A percentile compares a stretch with the other conserved stretches of the same genome.
Evolutionary conservation across 2,797 vertebrate species (phyloP).

Genomic region (Hyperoplus immaculatus): DNA sequence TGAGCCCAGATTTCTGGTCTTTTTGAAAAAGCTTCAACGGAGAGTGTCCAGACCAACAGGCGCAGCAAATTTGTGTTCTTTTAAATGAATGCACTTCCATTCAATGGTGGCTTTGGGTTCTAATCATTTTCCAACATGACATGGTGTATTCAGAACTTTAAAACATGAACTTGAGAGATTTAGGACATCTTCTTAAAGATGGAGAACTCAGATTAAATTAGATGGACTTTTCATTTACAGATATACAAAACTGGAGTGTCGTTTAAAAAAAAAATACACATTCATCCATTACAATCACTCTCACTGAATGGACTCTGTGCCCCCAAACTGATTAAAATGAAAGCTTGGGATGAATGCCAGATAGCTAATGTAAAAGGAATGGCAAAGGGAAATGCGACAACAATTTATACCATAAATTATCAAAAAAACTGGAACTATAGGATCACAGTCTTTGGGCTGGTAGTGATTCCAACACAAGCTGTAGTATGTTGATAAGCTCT

Average conservation of each 20-base stretch:
- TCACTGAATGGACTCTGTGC: slow-evolving; percentile 16
- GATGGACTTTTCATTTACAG: background rate
- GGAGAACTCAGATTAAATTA: slow-evolving; percentile 8
- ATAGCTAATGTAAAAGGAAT: slow-evolving; percentile 4
- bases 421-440: background rate
- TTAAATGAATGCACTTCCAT: slow-evolving; percentile 14
- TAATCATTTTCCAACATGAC: slow-evolving; percentile 5
- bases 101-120: background rate
- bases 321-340: slow-evolving; percentile 50
- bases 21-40: too few relatives aligned
- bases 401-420: background rate
- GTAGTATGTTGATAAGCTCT: background rate
- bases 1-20: too few relatives aligned
- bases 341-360: slow-evolving; percentile 39
- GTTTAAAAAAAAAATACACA: slow-evolving; percentile 26
- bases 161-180: background rate
- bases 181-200: background rate
- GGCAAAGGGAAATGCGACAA: background rate
- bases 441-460: background rate
- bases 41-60: too few relatives aligned
- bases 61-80: background rate
- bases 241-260: background rate
- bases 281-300: slow-evolving; percentile 5
- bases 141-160: background rate
- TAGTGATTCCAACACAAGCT: background rate